Percentiles rank a stretch among this genome's conserved stretches.
phyloP scores from a whole-genome alignment of 2,113 vertebrate genomes.

The Channa maculata region DNA sequence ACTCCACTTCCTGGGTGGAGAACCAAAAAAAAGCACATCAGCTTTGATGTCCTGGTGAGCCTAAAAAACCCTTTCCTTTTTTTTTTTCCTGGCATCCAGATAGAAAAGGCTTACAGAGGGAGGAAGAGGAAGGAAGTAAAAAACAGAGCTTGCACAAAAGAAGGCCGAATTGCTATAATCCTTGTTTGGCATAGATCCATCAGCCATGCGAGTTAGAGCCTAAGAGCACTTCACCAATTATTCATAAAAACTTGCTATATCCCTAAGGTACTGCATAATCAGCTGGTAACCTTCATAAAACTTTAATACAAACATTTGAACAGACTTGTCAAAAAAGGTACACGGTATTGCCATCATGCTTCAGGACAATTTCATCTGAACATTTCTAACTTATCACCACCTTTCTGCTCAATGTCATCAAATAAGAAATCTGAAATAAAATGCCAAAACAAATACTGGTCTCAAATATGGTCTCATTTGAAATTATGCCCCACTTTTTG shows the following conservation, averaged over 20 bases:
- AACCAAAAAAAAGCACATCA: slow-evolving; percentile 52
- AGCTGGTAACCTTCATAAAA: slow-evolving; percentile 63
- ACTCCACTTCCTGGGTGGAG: slow-evolving; percentile 84
- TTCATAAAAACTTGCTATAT: slow-evolving; percentile 38
- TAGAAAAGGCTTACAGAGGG: slow-evolving; percentile 8
- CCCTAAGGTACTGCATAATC: slow-evolving; percentile 52
- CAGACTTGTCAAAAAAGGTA: slow-evolving; percentile 34
- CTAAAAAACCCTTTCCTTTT: slow-evolving; percentile 23
- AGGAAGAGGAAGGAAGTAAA: neutral
- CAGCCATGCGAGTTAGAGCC: neutral
- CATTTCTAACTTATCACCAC: slow-evolving; percentile 42
- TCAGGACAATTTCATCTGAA: slow-evolving; percentile 44
- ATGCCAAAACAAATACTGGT: slow-evolving; percentile 39
- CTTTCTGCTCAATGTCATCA: slow-evolving; percentile 23
- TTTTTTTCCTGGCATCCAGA: slow-evolving; percentile 22
- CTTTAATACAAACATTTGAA: slow-evolving; percentile 49
- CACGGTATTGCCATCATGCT: neutral
- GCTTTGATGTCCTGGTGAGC: slow-evolving; percentile 33
- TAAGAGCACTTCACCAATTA: slow-evolving; percentile 36
- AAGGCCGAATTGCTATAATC: slow-evolving; percentile 13
- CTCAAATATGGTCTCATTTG: slow-evolving; percentile 32
- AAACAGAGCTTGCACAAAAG: neutral
- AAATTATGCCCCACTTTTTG: slow-evolving; percentile 11
- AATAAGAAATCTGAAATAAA: slow-evolving; percentile 40
- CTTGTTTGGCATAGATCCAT: slow-evolving; percentile 20